Percentiles rank a stretch among this genome's conserved stretches.
Evolutionary conservation across 2,888 invertebrate species (phyloP).

Genomic region (Melieria picta): DNA sequence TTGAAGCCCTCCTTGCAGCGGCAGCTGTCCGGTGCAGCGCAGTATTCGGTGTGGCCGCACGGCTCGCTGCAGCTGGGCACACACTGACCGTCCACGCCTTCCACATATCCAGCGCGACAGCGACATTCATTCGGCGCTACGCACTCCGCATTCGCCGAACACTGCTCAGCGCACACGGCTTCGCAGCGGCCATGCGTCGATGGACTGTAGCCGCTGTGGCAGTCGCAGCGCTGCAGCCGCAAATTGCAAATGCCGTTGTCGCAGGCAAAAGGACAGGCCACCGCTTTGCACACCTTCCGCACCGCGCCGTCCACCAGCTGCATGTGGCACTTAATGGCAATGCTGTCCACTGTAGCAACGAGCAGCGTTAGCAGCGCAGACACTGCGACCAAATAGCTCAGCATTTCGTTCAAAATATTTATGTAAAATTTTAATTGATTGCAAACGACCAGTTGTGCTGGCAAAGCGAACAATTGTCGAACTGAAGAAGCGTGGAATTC

Average conservation of each 20-base stretch:
- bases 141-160: not conserved
- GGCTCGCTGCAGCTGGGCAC: not conserved
- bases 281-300: constrained; percentile 4
- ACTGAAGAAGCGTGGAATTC: too few relatives aligned
- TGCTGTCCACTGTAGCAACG: not conserved
- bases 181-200: constrained; percentile 7
- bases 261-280: constrained; percentile 17
- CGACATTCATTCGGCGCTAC: not conserved
- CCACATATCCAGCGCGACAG: not conserved
- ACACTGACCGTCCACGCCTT: not conserved
- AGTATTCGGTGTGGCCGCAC: constrained; percentile 13
- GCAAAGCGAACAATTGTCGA: too few relatives aligned
- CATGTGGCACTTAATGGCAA: constrained; percentile 7
- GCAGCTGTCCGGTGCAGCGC: constrained; percentile 22
- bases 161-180: not conserved
- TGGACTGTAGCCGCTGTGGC: constrained; percentile 10
- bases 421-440: too few relatives aligned
- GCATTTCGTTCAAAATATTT: too few relatives aligned
- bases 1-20: constrained; percentile 13
- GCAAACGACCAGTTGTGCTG: too few relatives aligned
- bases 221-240: constrained; percentile 15
- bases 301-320: constrained; percentile 14
- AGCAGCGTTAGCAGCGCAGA: too few relatives aligned
- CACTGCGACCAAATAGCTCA: too few relatives aligned
- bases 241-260: constrained; percentile 20